Conservation (phyloP, 2,888 invertebrate genomes). For the Euspilapteryx auroguttella region DNA sequence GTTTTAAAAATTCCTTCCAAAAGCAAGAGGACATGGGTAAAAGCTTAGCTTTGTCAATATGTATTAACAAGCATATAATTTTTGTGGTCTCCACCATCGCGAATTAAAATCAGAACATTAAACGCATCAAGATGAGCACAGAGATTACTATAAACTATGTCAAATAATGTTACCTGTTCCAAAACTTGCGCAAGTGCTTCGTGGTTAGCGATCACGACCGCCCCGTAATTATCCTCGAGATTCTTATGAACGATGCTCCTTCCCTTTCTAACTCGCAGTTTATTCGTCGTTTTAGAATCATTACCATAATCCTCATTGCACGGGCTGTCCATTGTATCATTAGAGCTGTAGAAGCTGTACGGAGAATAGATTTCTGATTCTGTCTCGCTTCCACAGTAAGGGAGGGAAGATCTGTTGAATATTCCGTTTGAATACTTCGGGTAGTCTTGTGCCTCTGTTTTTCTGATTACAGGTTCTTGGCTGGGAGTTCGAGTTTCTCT, state of each 20-base stretch:
- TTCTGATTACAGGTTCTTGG: slow-evolving; percentile 23
- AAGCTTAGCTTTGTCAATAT: too few species aligned
- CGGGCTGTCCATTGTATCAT: slow-evolving; percentile 54
- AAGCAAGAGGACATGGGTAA: too few species aligned
- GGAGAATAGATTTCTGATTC: slow-evolving; percentile 85
- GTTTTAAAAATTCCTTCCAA: too few species aligned
- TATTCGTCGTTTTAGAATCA: slow-evolving; percentile 57
- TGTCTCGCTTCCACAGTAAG: slow-evolving; percentile 81
- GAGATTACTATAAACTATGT: too few species aligned
- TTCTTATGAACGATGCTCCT: slow-evolving; percentile 83
- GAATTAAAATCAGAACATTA: too few species aligned
- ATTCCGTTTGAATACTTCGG: slow-evolving; percentile 63
- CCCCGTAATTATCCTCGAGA: slow-evolving; percentile 88
- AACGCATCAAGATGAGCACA: too few species aligned
- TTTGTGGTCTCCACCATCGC: too few species aligned
- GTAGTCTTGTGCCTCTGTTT: slow-evolving; percentile 55
- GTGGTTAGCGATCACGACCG: slow-evolving; percentile 87
- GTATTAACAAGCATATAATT: too few species aligned
- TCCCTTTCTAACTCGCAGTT: slow-evolving; percentile 76
- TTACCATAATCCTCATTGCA: slow-evolving; percentile 42
- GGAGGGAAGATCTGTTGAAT: slow-evolving; percentile 67
- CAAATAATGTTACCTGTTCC: slow-evolving; percentile 86
- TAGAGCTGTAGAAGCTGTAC: slow-evolving; percentile 73
- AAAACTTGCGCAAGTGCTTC: slow-evolving; percentile 87
- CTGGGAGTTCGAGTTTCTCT: slow-evolving; percentile 19